Evolutionary conservation across 2,113 vertebrate genomes (phyloP).

Genomic region (Laticauda laticaudata): DNA sequence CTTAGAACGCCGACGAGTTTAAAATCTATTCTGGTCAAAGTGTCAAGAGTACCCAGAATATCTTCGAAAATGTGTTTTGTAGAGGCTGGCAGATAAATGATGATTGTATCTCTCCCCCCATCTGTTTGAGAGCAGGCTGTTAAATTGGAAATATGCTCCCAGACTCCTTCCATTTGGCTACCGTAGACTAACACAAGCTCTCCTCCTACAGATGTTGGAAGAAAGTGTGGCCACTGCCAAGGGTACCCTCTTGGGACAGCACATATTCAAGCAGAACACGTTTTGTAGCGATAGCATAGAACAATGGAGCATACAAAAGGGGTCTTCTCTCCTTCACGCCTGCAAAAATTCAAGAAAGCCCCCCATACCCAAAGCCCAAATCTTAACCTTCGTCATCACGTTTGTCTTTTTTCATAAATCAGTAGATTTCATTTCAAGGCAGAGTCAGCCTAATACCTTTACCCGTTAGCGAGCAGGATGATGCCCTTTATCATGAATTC

Average conservation of each 20-base stretch:
- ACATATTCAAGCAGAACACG: background rate
- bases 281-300: background rate
- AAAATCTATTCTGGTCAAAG: no score
- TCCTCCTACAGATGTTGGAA: background rate
- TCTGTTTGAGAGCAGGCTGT: no score
- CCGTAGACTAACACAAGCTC: background rate
- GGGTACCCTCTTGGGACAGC: background rate
- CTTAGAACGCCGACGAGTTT: no score
- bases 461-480: background rate
- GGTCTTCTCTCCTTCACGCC: background rate
- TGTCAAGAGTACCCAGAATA: no score
- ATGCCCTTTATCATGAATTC: background rate
- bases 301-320: background rate
- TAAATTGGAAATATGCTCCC: background rate
- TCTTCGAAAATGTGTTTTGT: background rate
- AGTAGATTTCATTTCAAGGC: background rate
- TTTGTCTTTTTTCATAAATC: background rate
- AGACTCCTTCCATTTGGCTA: background rate
- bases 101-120: no score
- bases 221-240: background rate
- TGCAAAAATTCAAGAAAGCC: background rate
- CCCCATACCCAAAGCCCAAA: background rate
- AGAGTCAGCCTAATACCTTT: background rate
- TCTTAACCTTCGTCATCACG: background rate
- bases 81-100: no score